Base-by-base conservation (phyloP, 2,888 invertebrate genomes). In the Elmis aenea region DNA sequence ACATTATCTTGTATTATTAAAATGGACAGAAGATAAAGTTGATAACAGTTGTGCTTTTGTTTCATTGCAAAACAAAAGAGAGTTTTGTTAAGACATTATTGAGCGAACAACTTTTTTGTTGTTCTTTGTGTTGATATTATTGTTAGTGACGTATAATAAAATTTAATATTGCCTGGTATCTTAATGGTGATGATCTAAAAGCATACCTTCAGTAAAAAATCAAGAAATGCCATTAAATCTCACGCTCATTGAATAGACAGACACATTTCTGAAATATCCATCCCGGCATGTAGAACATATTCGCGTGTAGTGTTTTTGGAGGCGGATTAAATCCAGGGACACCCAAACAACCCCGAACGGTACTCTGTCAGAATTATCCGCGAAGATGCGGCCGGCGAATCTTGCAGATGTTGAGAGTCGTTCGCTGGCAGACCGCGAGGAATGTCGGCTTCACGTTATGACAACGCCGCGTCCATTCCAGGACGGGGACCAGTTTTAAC, bases 371-470 rank as follows among this genome's bases (percentile, higher is more conserved):
- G n/a, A n/a, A n/a, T n/a, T n/a, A n/a, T n/a, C n/a, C n/a, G 11
- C 22, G 5, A 5, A 22, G 9, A 4, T 2, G 5, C 22, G 22
- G n/a, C n/a, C n/a, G n/a, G n/a, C 15, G 6, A n/a, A 28, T 28
- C 21, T 24, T 22, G 28, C 27, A 26, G 32, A 28, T 38, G 35
- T 42, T 38, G 35, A 38, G 38, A 30, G 31, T 33, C 42, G 26
- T 23, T 34, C 30, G 38, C 34, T 38, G 10, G 38, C 26, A 34
- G 40, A 45, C 38, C 45, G 44, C 38, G 32, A 34, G 46, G 49
- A 49, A 49, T 49, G 49, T 41, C 49, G 45, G 45, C 39, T 37
- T 41, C 44, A 35, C 35, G 37, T 43, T 43, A 43, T 43, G 42
- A 43, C 43, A 42, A 31, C 39, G 41, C 33, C 13, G 21, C 23